Evolutionary conservation across 1,140 invertebrate genomes (phyloP).

Genomic region (Mactra quadrangularis): DNA sequence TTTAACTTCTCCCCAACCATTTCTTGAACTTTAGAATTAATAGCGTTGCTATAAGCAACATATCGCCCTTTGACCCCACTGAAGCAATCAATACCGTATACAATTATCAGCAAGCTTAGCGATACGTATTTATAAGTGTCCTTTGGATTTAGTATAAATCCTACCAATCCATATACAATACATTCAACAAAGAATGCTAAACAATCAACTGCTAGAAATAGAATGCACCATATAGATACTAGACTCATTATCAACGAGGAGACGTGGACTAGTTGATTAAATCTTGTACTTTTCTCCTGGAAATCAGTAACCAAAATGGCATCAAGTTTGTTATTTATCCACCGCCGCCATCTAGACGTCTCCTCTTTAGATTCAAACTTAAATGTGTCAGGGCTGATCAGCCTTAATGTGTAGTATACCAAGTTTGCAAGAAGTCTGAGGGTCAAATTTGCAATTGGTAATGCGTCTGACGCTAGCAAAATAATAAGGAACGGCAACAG

Average conservation of each 20-base stretch:
- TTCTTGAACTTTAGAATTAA: conserved; percentile 6
- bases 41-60: conserved; percentile 12
- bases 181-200: conserved; percentile 33
- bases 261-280: conserved; percentile 11
- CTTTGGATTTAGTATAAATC: conserved; percentile 35
- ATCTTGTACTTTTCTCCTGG: background rate
- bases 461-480: background rate
- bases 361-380: background rate
- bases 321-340: conserved; percentile 1
- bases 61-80: conserved; percentile 1
- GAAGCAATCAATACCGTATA: conserved; percentile 38
- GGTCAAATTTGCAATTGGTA: conserved; percentile 19
- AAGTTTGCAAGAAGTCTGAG: conserved; percentile 18
- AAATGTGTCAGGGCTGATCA: conserved; percentile 16
- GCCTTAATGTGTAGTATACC: conserved; percentile 9
- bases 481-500: background rate
- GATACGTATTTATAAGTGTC: conserved; percentile 45
- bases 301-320: conserved; percentile 8
- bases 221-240: conserved; percentile 10
- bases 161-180: conserved; percentile 20
- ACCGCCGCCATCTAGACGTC: background rate
- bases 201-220: conserved; percentile 29
- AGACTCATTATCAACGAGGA: conserved; percentile 19
- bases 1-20: conserved; percentile 13
- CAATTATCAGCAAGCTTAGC: conserved; percentile 5